Conservation (phyloP, 2,888 invertebrate species). For the Luperina testacea region DNA sequence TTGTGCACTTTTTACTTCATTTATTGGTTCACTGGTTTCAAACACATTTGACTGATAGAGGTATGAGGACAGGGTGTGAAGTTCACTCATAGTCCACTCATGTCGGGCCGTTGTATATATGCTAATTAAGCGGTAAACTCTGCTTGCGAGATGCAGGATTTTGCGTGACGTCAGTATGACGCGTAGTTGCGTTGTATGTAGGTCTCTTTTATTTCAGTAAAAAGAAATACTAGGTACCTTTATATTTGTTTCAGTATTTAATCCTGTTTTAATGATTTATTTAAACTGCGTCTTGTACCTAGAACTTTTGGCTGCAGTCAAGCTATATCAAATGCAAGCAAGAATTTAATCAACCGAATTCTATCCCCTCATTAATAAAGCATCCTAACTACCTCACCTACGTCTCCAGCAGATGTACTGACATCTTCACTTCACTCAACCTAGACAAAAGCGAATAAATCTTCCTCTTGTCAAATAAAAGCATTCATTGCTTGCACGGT, state of each 20-base stretch:
- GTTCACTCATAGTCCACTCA: too few relatives aligned
- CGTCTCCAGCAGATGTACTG: slow-evolving; percentile 7
- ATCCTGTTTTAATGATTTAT: too few relatives aligned
- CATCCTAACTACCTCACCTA: not conserved
- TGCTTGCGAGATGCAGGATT: too few relatives aligned
- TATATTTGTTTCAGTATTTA: too few relatives aligned
- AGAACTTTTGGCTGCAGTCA: not conserved
- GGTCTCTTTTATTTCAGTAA: too few relatives aligned
- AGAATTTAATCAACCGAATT: slow-evolving; percentile 36
- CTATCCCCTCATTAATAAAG: slow-evolving; percentile 10
- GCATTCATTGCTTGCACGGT: slow-evolving; percentile 40
- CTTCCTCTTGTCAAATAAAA: slow-evolving; percentile 57
- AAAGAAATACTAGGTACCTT: not conserved
- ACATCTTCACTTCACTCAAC: slow-evolving; percentile 9
- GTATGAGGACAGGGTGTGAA: too few relatives aligned
- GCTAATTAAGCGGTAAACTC: too few relatives aligned
- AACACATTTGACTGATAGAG: slow-evolving; percentile 8
- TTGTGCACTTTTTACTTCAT: slow-evolving; percentile 32
- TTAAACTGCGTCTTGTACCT: too few relatives aligned
- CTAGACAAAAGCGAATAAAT: slow-evolving; percentile 54
- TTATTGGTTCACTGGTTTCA: slow-evolving; percentile 16
- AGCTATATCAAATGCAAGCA: not conserved
- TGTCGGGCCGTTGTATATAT: too few relatives aligned
- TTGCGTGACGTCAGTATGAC: too few relatives aligned
- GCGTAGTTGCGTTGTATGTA: too few relatives aligned